Conservation (phyloP, 2,888 invertebrate species). For the Laothoe populi region DNA sequence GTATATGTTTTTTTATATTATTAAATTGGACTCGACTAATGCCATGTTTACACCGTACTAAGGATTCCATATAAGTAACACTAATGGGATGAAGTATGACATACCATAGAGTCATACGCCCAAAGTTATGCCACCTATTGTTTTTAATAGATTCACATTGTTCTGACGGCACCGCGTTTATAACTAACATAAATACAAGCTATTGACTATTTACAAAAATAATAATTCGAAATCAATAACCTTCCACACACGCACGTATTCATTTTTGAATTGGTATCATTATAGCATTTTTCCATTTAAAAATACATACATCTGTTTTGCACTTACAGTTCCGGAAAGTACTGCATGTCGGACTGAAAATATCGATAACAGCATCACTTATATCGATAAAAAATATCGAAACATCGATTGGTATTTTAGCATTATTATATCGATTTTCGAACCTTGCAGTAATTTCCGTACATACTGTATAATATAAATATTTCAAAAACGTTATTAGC, state of each 20-base stretch:
- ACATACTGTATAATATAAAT: constrained; percentile 16
- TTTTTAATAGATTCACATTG: neutral
- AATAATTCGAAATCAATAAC: constrained; percentile 47
- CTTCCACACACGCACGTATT: constrained; percentile 18
- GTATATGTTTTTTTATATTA: neutral
- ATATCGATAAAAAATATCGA: constrained; percentile 17
- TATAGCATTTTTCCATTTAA: constrained; percentile 29
- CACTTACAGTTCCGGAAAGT: constrained; percentile 26
- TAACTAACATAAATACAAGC: constrained; percentile 36
- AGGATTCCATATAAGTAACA: neutral
- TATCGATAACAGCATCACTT: constrained; percentile 4
- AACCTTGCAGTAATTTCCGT: constrained; percentile 1
- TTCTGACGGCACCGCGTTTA: constrained; percentile 20
- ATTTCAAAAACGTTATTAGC: constrained; percentile 44
- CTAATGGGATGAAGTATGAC: neutral
- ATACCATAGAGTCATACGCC: neutral
- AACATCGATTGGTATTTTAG: neutral
- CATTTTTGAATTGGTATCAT: constrained; percentile 10
- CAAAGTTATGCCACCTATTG: neutral
- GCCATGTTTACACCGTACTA: constrained; percentile 1
- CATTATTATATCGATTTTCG: neutral
- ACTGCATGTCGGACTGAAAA: constrained; percentile 1
- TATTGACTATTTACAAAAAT: constrained; percentile 56
- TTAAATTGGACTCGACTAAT: neutral
- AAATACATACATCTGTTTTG: constrained; percentile 42